Percentiles rank a stretch among this genome's conserved stretches.
These are phyloP conservation scores for Chaenocephalus aceratus DNA, from an alignment of 2,113 vertebrate species.

Conservation along the genomic window DNA sequence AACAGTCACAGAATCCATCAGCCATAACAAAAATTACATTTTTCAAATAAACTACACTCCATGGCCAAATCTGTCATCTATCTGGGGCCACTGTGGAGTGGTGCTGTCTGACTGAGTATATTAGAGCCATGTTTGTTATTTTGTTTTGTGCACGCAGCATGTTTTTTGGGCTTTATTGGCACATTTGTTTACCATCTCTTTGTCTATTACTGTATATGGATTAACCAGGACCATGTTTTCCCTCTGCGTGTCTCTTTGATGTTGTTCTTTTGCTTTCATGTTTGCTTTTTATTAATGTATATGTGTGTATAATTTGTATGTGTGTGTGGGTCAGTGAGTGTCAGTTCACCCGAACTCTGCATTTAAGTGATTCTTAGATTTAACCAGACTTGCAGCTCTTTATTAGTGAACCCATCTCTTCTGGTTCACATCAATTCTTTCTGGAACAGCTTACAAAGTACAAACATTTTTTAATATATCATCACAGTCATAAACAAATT, in stretches of 20 bases:
- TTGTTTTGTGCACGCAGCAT: constrained; percentile 16
- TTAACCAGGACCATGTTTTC: constrained; percentile 9
- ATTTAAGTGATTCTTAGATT: not conserved
- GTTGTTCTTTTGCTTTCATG: not conserved
- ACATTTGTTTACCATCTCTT: constrained; percentile 5
- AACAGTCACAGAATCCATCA: constrained; percentile 55
- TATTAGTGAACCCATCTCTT: not conserved
- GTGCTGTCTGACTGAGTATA: constrained; percentile 32
- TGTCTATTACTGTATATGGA: constrained; percentile 16
- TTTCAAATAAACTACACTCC: constrained; percentile 63
- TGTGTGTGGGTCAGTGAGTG: not conserved
- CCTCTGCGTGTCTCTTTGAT: not conserved
- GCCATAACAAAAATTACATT: constrained; percentile 63
- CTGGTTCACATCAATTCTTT: not conserved
- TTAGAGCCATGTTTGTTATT: constrained; percentile 35
- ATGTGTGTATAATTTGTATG: not conserved
- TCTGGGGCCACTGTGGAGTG: constrained; percentile 34
- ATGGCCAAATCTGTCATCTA: constrained; percentile 53
- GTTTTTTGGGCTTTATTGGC: constrained; percentile 23
- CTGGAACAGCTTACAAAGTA: not conserved
- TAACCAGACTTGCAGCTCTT: not conserved
- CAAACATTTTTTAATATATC: not conserved
- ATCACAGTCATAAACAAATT: not conserved
- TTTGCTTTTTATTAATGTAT: not conserved
- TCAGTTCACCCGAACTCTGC: not conserved